These are phyloP conservation scores for Pristionchus exspectatus DNA, from an alignment of 2,888 invertebrate genomes.

Conservation along the genomic window DNA sequence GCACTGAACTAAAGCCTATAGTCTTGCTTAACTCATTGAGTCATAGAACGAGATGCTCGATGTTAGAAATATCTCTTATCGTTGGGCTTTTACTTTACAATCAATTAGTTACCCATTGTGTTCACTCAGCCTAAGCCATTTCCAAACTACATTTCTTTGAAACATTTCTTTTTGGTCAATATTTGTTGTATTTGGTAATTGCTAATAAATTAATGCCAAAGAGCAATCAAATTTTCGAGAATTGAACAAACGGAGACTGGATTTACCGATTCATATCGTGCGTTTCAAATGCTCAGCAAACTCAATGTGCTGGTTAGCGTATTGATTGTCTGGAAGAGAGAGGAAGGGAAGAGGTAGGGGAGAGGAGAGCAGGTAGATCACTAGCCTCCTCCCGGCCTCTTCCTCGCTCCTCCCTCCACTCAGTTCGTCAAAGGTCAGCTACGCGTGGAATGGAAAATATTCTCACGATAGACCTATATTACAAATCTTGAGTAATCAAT, in stretches of 20 bases:
- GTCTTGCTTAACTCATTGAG: conserved; percentile 24
- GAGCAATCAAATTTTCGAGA: neutral
- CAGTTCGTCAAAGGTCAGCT: too few species aligned
- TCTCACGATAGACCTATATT: too few species aligned
- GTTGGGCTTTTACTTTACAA: neutral
- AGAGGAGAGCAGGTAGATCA: too few species aligned
- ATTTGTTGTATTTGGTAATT: neutral
- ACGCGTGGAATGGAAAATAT: too few species aligned
- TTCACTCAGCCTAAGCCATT: neutral
- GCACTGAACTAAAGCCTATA: neutral
- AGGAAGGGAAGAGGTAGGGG: too few species aligned
- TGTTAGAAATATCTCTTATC: neutral
- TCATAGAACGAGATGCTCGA: neutral
- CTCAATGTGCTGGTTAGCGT: too few species aligned
- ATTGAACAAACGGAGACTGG: neutral
- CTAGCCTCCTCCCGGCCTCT: too few species aligned
- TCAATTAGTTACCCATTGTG: neutral
- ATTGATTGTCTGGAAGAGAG: too few species aligned
- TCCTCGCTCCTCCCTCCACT: too few species aligned
- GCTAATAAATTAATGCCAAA: neutral
- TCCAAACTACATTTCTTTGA: conserved; percentile 2
- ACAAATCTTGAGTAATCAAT: too few species aligned
- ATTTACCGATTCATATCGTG: too few species aligned
- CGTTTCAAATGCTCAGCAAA: too few species aligned
- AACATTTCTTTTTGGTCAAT: neutral